Conservation (phyloP, 2,888 invertebrate genomes). For the Caradrina kadenii region DNA sequence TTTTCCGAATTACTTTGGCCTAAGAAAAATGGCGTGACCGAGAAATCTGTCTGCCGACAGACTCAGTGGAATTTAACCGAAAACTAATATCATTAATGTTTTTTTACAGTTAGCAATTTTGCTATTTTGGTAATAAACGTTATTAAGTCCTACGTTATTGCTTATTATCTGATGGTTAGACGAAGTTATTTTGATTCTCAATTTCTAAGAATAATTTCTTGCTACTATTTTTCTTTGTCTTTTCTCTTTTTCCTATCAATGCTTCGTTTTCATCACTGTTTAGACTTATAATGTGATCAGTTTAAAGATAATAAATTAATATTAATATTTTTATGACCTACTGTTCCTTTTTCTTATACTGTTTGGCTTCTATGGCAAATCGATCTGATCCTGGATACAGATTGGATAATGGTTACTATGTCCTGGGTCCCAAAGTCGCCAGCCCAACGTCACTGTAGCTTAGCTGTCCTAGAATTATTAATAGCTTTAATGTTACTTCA, state of each 20-base stretch:
- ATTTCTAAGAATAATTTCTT: not conserved
- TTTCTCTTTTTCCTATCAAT: not conserved
- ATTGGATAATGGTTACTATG: no score
- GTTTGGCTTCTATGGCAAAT: no score
- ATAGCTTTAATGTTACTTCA: no score
- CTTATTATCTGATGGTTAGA: not conserved
- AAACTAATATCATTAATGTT: conserved; percentile 20
- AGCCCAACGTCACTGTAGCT: no score
- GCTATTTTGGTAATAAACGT: conserved; percentile 9
- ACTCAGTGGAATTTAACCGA: conserved; percentile 27
- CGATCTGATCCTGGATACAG: no score
- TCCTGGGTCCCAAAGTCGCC: no score
- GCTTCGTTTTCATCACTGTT: not conserved
- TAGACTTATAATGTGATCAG: not conserved
- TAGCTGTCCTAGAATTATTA: no score
- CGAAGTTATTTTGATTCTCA: not conserved
- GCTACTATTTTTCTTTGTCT: not conserved
- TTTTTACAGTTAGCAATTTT: conserved; percentile 1
- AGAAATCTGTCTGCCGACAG: conserved; percentile 29
- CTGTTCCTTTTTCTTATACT: no score
- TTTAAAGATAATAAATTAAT: not conserved
- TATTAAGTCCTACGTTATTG: not conserved
- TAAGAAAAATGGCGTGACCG: conserved; percentile 52
- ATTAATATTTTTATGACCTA: not conserved
- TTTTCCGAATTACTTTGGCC: conserved; percentile 50